Percentiles rank a stretch among this genome's conserved stretches.
Evolutionary conservation across 2,797 vertebrate species (phyloP).

Genomic region (Xenentodon cancila): DNA sequence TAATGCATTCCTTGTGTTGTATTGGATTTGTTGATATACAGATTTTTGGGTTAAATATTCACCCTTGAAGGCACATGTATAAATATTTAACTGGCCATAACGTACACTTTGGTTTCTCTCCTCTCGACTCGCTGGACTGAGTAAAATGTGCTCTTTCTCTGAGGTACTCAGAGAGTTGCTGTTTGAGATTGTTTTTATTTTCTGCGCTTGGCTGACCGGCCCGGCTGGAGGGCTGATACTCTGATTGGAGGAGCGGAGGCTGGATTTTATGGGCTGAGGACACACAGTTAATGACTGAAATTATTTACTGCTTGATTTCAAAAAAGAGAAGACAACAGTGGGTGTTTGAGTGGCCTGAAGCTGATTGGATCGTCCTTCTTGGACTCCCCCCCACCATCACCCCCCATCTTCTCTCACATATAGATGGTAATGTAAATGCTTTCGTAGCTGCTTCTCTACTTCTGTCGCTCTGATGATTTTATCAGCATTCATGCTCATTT

Average conservation of each 20-base stretch:
- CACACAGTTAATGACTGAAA: conserved; percentile 46
- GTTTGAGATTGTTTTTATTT: conserved; percentile 47
- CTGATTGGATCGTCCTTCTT: conserved; percentile 49
- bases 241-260: conserved; percentile 40
- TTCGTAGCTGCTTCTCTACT: conserved; percentile 30
- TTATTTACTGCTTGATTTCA: conserved; percentile 50
- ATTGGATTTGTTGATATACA: conserved; percentile 49
- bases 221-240: conserved; percentile 40
- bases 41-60: conserved; percentile 53
- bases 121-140: conserved; percentile 49
- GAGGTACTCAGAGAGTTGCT: conserved; percentile 43
- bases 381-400: conserved; percentile 2
- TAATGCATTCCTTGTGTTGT: conserved; percentile 49
- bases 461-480: conserved; percentile 41
- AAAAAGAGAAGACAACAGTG: conserved; percentile 28
- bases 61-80: conserved; percentile 61
- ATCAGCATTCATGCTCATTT: conserved; percentile 39
- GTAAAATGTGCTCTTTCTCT: conserved; percentile 52
- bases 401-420: conserved; percentile 8
- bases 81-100: conserved; percentile 67
- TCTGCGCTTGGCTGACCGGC: conserved; percentile 40
- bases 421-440: conserved; percentile 39
- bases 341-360: conserved; percentile 38
- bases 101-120: conserved; percentile 43
- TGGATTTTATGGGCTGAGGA: conserved; percentile 46